Percentiles rank a stretch among this genome's conserved stretches.
Evolutionary conservation across 2,888 invertebrate genomes (phyloP).

Genomic region (Dyspetes luteomarginatus): DNA sequence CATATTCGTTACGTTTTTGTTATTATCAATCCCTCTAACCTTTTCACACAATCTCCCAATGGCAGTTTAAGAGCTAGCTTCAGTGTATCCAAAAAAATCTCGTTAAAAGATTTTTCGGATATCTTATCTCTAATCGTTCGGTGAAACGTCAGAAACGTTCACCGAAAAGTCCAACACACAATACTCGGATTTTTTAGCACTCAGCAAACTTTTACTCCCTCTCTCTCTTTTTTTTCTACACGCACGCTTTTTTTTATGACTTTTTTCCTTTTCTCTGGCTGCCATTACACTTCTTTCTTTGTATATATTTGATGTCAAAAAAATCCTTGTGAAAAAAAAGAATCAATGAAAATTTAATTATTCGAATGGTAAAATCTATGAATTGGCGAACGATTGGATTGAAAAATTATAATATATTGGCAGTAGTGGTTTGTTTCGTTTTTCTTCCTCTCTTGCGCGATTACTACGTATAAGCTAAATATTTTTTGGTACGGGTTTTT

Average conservation of each 20-base stretch:
- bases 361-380: conserved; percentile 26
- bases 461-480: conserved; percentile 17
- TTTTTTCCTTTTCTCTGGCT: conserved; percentile 28
- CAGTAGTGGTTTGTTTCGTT: conserved; percentile 32
- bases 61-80: conserved; percentile 82
- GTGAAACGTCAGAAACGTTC: conserved; percentile 53
- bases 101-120: conserved; percentile 69
- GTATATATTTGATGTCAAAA: conserved; percentile 13
- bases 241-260: conserved; percentile 37
- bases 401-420: conserved; percentile 47
- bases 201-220: conserved; percentile 66
- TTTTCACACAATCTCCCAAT: conserved; percentile 73
- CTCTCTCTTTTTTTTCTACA: conserved; percentile 45
- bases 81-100: conserved; percentile 75
- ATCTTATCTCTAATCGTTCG: conserved; percentile 76
- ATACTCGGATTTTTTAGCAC: conserved; percentile 52
- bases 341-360: conserved; percentile 9
- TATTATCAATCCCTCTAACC: conserved; percentile 51
- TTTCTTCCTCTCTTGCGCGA: conserved; percentile 12
- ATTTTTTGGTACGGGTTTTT: conserved; percentile 42
- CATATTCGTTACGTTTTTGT: conserved; percentile 12
- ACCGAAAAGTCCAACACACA: conserved; percentile 63
- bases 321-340: not conserved
- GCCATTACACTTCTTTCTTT: conserved; percentile 18
- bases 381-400: conserved; percentile 24